These are phyloP conservation scores for Trichogramma pretiosum DNA, from an alignment of 1,140 invertebrate genomes.

Conservation along the genomic window DNA sequence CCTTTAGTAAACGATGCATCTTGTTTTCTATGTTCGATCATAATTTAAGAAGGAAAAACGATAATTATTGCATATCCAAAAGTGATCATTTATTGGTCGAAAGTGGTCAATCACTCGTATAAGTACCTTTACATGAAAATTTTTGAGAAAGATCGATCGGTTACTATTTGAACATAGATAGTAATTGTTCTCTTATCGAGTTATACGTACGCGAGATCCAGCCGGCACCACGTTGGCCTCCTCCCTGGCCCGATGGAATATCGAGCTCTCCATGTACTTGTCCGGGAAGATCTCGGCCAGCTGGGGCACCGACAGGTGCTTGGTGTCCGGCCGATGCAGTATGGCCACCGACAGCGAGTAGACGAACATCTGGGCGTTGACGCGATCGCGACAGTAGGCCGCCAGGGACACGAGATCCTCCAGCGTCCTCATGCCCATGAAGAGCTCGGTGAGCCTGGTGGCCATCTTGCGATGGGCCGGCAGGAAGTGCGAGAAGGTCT, in stretches of 20 bases:
- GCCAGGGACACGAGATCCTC: conserved; percentile 63
- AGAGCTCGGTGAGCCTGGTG: conserved; percentile 60
- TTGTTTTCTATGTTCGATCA: too few species aligned
- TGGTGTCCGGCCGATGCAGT: conserved; percentile 66
- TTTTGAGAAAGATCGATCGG: conserved; percentile 46
- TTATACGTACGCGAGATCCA: conserved; percentile 55
- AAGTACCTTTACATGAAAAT: too few species aligned
- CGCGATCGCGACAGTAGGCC: conserved; percentile 61
- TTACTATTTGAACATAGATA: too few species aligned
- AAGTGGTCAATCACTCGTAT: too few species aligned
- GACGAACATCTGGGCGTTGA: conserved; percentile 71
- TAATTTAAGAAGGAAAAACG: too few species aligned
- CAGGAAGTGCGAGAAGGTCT: conserved; percentile 68
- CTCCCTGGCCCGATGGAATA: conserved; percentile 59
- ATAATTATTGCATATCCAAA: too few species aligned
- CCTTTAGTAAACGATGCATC: too few species aligned
- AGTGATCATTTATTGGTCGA: too few species aligned
- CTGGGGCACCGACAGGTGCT: conserved; percentile 59
- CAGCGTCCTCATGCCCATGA: conserved; percentile 56
- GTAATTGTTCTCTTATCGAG: too few species aligned
- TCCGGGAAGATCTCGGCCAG: conserved; percentile 67
- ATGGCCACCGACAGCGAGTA: conserved; percentile 68
- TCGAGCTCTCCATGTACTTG: conserved; percentile 64
- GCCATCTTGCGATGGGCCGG: conserved; percentile 62
- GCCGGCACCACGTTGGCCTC: conserved; percentile 55